phyloP scores from a whole-genome alignment of 1,140 invertebrate genomes.

The Caenorhabditis latens region DNA sequence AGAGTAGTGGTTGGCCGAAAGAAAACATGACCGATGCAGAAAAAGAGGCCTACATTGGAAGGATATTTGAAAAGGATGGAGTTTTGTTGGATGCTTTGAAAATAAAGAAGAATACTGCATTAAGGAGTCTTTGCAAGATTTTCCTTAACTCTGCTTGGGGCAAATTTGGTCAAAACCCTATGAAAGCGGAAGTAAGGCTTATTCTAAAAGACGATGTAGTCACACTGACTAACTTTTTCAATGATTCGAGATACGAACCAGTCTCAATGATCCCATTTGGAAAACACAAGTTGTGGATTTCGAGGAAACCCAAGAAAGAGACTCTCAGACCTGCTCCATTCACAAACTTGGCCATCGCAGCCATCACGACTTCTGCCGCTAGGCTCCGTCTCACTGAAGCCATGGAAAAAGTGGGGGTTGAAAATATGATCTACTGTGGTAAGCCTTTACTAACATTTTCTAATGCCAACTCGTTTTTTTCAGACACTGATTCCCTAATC shows the following conservation, averaged over 20 bases:
- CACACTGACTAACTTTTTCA: neutral
- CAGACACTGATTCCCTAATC: neutral
- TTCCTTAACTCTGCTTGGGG: conserved; percentile 1
- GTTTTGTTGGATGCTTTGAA: neutral
- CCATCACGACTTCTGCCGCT: neutral
- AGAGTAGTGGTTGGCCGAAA: neutral
- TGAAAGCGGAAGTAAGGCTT: neutral
- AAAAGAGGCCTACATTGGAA: neutral
- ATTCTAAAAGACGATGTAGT: neutral
- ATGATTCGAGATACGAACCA: neutral
- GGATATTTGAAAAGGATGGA: neutral
- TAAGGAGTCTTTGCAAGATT: neutral
- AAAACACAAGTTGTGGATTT: neutral
- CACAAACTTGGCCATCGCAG: neutral
- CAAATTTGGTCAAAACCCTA: neutral
- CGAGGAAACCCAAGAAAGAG: neutral
- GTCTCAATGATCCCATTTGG: neutral
- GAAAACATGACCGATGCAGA: neutral
- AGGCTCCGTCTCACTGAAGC: neutral
- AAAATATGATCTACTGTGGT: neutral
- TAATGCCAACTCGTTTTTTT: neutral
- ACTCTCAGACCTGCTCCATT: neutral
- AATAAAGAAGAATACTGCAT: neutral
- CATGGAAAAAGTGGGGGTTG: neutral
- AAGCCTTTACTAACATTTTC: neutral